Conservation (phyloP, 2,888 invertebrate genomes). For the Erebia ligea region DNA sequence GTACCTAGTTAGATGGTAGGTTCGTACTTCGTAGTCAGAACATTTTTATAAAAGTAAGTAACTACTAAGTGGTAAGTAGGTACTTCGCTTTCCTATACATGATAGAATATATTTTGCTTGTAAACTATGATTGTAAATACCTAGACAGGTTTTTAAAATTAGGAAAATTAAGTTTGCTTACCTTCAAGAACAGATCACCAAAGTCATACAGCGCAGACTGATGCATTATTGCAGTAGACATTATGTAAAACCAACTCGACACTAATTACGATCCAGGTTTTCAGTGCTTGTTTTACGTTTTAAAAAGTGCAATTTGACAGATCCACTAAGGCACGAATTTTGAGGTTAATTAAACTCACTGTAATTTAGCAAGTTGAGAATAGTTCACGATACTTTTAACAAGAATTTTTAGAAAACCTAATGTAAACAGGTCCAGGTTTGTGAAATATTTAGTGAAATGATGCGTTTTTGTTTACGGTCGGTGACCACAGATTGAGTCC, state of each 20-base stretch:
- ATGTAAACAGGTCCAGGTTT: slow-evolving; percentile 56
- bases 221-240: slow-evolving; percentile 92
- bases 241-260: slow-evolving; percentile 78
- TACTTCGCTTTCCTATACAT: neutral
- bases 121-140: too few species aligned
- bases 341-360: slow-evolving; percentile 74
- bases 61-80: neutral
- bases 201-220: slow-evolving; percentile 89
- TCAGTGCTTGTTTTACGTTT: slow-evolving; percentile 52
- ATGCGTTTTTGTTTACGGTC: slow-evolving; percentile 77
- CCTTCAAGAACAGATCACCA: slow-evolving; percentile 89
- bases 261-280: slow-evolving; percentile 74
- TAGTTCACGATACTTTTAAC: slow-evolving; percentile 68
- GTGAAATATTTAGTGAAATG: slow-evolving; percentile 67
- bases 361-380: slow-evolving; percentile 65
- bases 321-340: slow-evolving; percentile 76
- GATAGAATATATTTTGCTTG: too few species aligned
- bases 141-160: neutral
- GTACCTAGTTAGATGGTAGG: too few species aligned
- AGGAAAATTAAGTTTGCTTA: slow-evolving; percentile 60
- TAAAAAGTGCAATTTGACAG: slow-evolving; percentile 61
- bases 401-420: slow-evolving; percentile 70
- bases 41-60: too few species aligned
- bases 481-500: slow-evolving; percentile 75
- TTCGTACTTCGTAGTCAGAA: too few species aligned